These are phyloP conservation scores for Sparidentex hasta DNA, from an alignment of 2,797 vertebrate genomes.

Conservation along the genomic window DNA sequence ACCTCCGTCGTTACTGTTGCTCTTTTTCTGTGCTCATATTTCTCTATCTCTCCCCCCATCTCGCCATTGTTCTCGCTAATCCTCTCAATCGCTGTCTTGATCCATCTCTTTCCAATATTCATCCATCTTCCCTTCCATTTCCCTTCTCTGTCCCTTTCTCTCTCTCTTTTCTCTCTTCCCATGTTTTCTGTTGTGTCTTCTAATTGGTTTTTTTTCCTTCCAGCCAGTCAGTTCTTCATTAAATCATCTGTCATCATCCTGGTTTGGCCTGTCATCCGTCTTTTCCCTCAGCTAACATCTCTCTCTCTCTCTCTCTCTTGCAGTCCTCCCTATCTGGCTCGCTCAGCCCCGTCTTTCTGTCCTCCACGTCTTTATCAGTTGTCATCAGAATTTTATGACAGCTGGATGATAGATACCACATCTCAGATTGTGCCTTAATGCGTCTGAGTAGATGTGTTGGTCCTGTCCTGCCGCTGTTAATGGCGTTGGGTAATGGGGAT, in stretches of 20 bases:
- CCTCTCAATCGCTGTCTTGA: conserved; percentile 60
- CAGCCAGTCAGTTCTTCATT: conserved; percentile 75
- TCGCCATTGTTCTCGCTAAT: conserved; percentile 60
- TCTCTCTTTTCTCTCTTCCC: background rate
- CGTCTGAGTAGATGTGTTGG: conserved; percentile 26
- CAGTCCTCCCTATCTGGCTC: background rate
- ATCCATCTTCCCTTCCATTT: conserved; percentile 56
- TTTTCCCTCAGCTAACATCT: conserved; percentile 48
- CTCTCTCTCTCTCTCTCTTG: background rate
- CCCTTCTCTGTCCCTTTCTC: conserved; percentile 16
- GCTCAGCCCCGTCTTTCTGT: conserved; percentile 1
- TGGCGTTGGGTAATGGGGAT: conserved; percentile 18
- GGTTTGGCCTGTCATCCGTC: conserved; percentile 58
- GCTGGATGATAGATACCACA: conserved; percentile 51
- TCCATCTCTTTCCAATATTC: conserved; percentile 65
- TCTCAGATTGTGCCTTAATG: conserved; percentile 41
- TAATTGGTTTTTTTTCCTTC: conserved; percentile 76
- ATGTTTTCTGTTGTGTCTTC: conserved; percentile 54
- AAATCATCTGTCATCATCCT: conserved; percentile 76
- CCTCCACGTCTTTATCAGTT: conserved; percentile 53
- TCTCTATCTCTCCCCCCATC: conserved; percentile 45
- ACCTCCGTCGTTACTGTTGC: conserved; percentile 19
- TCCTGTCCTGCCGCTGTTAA: conserved; percentile 14
- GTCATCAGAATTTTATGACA: conserved; percentile 60
- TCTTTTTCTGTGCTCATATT: conserved; percentile 52